These are phyloP conservation scores for Caranx ignobilis DNA, from an alignment of 2,113 vertebrate species.

Conservation along the genomic window DNA sequence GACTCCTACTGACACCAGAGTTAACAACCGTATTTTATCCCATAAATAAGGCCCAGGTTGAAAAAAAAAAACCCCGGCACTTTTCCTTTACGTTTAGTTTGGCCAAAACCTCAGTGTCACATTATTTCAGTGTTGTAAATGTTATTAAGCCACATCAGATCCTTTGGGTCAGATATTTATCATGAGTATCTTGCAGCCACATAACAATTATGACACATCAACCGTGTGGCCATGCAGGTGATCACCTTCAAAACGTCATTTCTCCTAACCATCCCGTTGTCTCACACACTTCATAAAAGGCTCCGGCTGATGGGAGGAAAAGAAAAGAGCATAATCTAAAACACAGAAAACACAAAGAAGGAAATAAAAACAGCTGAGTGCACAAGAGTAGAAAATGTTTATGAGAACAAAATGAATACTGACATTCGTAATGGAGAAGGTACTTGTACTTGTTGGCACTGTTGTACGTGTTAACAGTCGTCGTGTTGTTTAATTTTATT, in stretches of 20 bases:
- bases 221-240: conserved; percentile 77
- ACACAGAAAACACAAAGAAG: conserved; percentile 31
- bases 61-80: too few species aligned
- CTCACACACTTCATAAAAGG: conserved; percentile 87
- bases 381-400: conserved; percentile 54
- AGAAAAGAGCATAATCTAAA: conserved; percentile 69
- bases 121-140: conserved; percentile 18
- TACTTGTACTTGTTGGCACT: conserved; percentile 15
- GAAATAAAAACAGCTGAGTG: conserved; percentile 23
- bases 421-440: conserved; percentile 46
- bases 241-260: conserved; percentile 90
- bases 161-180: conserved; percentile 23
- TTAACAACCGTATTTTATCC: too few species aligned
- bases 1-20: too few species aligned
- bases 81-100: conserved; percentile 26
- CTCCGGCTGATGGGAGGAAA: conserved; percentile 82
- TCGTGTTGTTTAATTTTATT: conserved; percentile 3
- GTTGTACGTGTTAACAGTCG: conserved; percentile 14
- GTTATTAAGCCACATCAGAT: conserved; percentile 12
- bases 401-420: conserved; percentile 50
- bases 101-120: conserved; percentile 9
- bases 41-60: too few species aligned
- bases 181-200: conserved; percentile 36
- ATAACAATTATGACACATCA: conserved; percentile 26
- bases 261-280: conserved; percentile 88